These are phyloP conservation scores for Dendrolimus pini DNA, from an alignment of 2,888 invertebrate genomes.

Conservation along the genomic window DNA sequence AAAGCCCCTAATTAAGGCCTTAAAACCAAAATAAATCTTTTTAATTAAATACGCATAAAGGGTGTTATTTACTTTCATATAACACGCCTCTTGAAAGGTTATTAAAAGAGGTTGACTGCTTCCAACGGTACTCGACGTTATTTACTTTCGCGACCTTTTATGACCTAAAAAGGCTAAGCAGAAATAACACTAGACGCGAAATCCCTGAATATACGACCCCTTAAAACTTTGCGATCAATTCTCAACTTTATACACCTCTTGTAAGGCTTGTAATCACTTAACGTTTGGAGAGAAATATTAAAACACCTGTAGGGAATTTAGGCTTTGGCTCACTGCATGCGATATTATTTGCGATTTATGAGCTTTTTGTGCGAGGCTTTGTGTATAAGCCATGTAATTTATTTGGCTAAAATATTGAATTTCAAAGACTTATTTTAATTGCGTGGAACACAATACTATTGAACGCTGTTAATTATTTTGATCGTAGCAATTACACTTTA, in stretches of 20 bases:
- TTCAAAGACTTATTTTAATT: too few species aligned
- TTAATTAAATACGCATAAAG: neutral
- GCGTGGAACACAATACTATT: too few species aligned
- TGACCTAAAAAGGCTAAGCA: constrained; percentile 2
- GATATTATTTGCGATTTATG: neutral
- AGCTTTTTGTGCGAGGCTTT: neutral
- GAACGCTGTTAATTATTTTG: too few species aligned
- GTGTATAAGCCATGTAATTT: neutral
- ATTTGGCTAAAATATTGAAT: neutral
- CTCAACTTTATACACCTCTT: neutral
- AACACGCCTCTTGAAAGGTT: neutral
- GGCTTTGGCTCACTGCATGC: neutral
- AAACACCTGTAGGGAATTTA: constrained; percentile 4
- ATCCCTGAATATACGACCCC: constrained; percentile 4
- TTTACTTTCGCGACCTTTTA: constrained; percentile 6
- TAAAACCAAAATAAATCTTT: too few species aligned
- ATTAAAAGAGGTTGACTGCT: neutral
- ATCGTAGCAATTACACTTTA: too few species aligned
- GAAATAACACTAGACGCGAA: constrained; percentile 4
- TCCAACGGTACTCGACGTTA: constrained; percentile 1
- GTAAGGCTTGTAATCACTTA: constrained; percentile 1
- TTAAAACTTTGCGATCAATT: neutral
- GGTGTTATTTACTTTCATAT: neutral
- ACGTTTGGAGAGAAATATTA: neutral
- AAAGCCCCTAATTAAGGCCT: too few species aligned